Base-by-base conservation (phyloP, 2,113 vertebrate species). In the Ailurus styani region DNA sequence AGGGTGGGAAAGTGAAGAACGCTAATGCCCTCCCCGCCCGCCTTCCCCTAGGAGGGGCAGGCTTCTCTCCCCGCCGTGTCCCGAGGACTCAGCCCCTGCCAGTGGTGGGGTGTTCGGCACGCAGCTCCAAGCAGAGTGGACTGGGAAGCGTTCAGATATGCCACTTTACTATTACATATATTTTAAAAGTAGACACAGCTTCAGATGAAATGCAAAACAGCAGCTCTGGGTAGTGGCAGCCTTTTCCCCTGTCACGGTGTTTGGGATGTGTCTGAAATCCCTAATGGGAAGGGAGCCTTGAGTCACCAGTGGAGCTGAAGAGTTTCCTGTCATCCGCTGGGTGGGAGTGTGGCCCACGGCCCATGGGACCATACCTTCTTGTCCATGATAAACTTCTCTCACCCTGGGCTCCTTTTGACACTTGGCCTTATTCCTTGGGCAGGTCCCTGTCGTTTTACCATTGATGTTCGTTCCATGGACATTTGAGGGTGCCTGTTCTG, bases 121-220 rank as follows among this genome's bases (percentile, higher is more conserved):
- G 17, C 45, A 17, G 75, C 82, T 66, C 55, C 25, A 4, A 27
- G 87, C 3, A 0, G 40, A 34, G 27, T 17, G 73, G 78, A 87
- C 87, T 9, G 40, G 86, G 45, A 42, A 73, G 42, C 6, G 5
- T 21, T 93, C 52, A 78, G 93, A 21, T 14, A 66, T 62, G 60
- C 85, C 82, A 42, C 37, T 55, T 60, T 15, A 78, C 75, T 64
- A 20, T 86, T 86, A 50, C 31, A 13, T 90, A 37, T 82, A 18
- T 72, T 77, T 89, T 52, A 91, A 93, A 90, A 96, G 88, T 50
- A 89, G 95, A 92, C 50, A 68, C 10, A 77, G 86, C 86, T 95
- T 96, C 93, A 83, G 17, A 83, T 79, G 86, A 95, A 93, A 86
- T 31, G 96, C 70, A 89, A 57, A 95, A 60, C 66, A 90, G 87